Base-by-base conservation (phyloP, 2,113 vertebrate genomes). In the Hydropotes inermis region DNA sequence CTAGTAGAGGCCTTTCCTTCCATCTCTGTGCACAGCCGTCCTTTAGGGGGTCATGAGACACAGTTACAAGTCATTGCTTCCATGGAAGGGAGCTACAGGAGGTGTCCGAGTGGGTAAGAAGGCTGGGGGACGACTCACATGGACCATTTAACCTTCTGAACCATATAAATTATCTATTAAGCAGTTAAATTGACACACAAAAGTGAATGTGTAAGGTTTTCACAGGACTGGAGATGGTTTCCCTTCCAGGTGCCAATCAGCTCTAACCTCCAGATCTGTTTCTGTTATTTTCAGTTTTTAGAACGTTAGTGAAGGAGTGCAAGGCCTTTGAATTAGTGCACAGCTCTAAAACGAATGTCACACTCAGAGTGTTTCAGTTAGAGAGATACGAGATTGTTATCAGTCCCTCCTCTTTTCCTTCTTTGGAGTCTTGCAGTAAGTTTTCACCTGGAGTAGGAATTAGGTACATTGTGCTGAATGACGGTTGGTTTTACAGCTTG, bases 1-100 rank as follows among this genome's bases (percentile, higher is more conserved):
- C 57, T 36, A 36, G 50, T 33, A 76, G 14, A 11, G 33, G 30
- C 1, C 36, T 67, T 82, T 87, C 19, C 74, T 84, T 50, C 39
- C 28, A 0, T 11, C 0, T 33, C 13, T 36, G 13, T 23, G 28
- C 45, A 14, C 21, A 47, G 1, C 74, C 23, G 6, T 5, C 33
- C 19, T 87, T 25, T 39, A 54, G 58, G 43, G 30, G 64, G 43
- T 52, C 57, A 15, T 14, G 21, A 25, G 78, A 86, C 47, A 50
- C 14, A 19, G 1, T 36, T 28, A n/a, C 0, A 45, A 0, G 86
- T 54, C 11, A 6, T 47, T 54, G 25, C 27, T 39, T 85, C 17
- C 3, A 2, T 60, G n/a, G n/a, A 76, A n/a, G 55, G 64, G 4
- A 17, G 47, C 9, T 13, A 7, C 36, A 2, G 12, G 12, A 28